phyloP scores from a whole-genome alignment of 2,797 vertebrate species.

The Manis crassicaudata region DNA sequence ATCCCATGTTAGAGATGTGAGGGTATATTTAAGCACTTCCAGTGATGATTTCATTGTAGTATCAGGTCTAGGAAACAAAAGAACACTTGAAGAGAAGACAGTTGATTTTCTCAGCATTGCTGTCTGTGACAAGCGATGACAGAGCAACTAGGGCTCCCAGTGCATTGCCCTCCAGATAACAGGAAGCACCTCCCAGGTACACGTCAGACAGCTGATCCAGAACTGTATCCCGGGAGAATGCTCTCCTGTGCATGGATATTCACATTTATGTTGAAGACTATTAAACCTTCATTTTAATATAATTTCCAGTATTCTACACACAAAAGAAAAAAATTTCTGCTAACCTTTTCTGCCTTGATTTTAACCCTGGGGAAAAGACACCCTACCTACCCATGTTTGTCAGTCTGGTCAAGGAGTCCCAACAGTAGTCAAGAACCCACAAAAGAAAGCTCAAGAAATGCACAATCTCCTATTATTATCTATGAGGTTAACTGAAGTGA shows the following conservation, averaged over 20 bases:
- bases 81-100: background rate
- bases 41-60: background rate
- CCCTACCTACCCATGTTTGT: background rate
- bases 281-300: background rate
- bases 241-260: background rate
- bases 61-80: background rate
- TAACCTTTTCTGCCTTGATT: background rate
- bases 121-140: background rate
- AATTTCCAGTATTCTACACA: background rate
- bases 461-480: background rate
- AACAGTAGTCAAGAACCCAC: background rate
- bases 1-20: background rate
- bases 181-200: background rate
- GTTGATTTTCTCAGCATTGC: background rate
- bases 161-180: background rate
- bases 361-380: background rate
- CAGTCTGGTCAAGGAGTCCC: background rate
- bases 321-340: background rate
- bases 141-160: too few relatives aligned
- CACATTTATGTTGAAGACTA: background rate
- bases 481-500: background rate
- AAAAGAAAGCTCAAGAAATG: background rate
- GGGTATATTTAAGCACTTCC: background rate
- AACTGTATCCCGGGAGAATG: rapidly evolving
- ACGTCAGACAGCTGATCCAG: rapidly evolving